Conservation (phyloP, 2,113 vertebrate species). For the Pygoscelis adeliae region DNA sequence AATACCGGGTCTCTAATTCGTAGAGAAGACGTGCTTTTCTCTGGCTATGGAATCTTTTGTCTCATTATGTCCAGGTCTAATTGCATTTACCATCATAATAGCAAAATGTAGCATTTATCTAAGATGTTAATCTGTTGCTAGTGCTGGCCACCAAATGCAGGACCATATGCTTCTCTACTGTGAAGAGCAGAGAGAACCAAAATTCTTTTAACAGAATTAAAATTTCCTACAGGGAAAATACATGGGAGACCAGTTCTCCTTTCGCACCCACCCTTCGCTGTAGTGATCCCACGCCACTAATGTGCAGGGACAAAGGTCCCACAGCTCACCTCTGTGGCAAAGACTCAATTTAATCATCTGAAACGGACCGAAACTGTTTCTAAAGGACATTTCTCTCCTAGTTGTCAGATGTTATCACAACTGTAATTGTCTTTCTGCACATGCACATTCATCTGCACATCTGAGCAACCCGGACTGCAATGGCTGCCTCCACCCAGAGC, state of each 20-base stretch:
- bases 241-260: background rate
- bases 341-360: background rate
- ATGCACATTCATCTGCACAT: background rate
- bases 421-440: background rate
- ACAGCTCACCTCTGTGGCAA: background rate
- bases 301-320: background rate
- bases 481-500: background rate
- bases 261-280: background rate
- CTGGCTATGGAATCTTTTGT: background rate
- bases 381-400: background rate
- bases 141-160: background rate
- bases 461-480: background rate
- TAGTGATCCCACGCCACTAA: background rate
- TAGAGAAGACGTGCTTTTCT: background rate
- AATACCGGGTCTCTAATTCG: background rate
- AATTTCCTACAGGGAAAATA: background rate
- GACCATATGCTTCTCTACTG: background rate
- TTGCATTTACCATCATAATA: background rate
- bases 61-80: background rate
- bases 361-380: background rate
- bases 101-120: background rate
- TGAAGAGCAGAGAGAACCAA: background rate
- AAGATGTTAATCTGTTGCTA: background rate
- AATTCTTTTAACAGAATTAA: background rate
- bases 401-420: background rate